Percentiles rank a stretch among this genome's conserved stretches.
Conservation (phyloP, 2,113 vertebrate genomes). For the Platichthys stellatus region DNA sequence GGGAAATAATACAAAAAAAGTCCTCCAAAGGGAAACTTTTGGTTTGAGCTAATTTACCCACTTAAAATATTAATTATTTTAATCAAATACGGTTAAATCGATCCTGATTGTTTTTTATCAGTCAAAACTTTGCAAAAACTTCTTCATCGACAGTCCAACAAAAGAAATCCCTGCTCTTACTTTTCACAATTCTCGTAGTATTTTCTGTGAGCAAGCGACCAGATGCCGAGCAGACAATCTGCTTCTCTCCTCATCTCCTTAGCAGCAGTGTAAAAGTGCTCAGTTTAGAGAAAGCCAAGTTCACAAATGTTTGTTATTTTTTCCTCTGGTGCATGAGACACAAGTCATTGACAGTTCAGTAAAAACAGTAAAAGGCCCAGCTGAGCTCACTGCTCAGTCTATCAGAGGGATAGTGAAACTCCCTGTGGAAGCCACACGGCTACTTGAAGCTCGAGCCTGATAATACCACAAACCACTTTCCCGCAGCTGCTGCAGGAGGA, state of each 20-base stretch:
- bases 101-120: too few species aligned
- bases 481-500: slow-evolving; percentile 17
- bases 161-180: too few species aligned
- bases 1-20: too few species aligned
- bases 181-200: too few species aligned
- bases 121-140: too few species aligned
- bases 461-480: slow-evolving; percentile 41
- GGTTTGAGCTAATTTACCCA: too few species aligned
- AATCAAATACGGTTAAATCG: too few species aligned
- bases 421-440: neutral
- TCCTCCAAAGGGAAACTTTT: neutral
- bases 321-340: neutral
- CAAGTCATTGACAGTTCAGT: neutral
- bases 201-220: too few species aligned
- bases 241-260: neutral
- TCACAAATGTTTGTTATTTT: neutral
- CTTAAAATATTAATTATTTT: neutral
- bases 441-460: slow-evolving; percentile 17
- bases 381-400: slow-evolving; percentile 6
- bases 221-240: too few species aligned
- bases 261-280: neutral
- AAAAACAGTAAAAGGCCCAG: slow-evolving; percentile 1
- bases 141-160: too few species aligned
- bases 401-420: neutral
- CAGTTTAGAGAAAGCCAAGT: neutral